phyloP scores from a whole-genome alignment of 2,888 invertebrate species.

The Alcis repandata region DNA sequence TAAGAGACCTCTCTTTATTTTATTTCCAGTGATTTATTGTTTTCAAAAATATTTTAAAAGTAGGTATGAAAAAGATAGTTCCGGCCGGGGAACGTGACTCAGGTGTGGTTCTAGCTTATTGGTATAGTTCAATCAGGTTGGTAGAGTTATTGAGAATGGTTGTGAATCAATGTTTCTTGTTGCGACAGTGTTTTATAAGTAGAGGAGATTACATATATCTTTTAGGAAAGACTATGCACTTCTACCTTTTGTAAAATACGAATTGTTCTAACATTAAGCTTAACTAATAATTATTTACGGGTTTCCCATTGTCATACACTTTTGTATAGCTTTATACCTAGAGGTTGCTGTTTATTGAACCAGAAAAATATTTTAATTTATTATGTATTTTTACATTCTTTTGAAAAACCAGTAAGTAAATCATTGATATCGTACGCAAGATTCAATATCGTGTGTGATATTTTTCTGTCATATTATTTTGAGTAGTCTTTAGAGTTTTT shows the following conservation, averaged over 20 bases:
- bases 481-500: not conserved
- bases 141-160: slow-evolving; percentile 69
- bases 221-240: slow-evolving; percentile 30
- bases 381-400: not conserved
- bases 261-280: slow-evolving; percentile 4
- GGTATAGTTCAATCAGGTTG: slow-evolving; percentile 50
- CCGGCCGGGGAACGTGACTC: too few relatives aligned
- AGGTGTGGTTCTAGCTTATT: slow-evolving; percentile 46
- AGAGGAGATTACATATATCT: slow-evolving; percentile 41
- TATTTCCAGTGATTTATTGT: too few relatives aligned
- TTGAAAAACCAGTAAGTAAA: too few relatives aligned
- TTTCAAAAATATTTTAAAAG: too few relatives aligned
- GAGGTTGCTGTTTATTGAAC: not conserved
- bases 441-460: too few relatives aligned
- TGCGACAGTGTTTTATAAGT: slow-evolving; percentile 60
- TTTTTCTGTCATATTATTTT: not conserved
- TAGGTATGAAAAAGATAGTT: too few relatives aligned
- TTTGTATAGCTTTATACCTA: not conserved
- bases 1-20: too few relatives aligned
- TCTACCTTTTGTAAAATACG: slow-evolving; percentile 30
- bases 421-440: too few relatives aligned
- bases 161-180: slow-evolving; percentile 76
- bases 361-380: not conserved
- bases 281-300: not conserved
- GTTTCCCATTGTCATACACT: not conserved